phyloP scores from a whole-genome alignment of 1,140 invertebrate species.

The Drosophila eugracilis region DNA sequence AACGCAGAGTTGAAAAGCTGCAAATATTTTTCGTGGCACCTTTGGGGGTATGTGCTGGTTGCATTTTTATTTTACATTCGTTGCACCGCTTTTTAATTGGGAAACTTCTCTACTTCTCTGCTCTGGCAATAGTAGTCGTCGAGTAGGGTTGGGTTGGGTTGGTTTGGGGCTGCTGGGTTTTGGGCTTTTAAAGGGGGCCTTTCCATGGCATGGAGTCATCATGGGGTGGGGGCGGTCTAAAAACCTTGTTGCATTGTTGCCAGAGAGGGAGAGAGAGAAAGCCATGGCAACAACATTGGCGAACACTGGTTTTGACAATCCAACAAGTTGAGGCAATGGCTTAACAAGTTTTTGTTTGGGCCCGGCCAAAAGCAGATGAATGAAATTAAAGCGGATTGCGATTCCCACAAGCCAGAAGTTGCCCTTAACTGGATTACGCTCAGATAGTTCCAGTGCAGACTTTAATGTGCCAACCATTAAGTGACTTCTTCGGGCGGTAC shows the following conservation, averaged over 20 bases:
- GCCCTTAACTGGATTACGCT: conserved; percentile 24
- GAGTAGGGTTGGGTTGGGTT: conserved; percentile 2
- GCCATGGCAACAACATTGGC: conserved; percentile 44
- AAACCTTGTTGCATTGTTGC: conserved; percentile 43
- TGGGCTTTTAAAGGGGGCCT: background rate
- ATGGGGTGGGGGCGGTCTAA: background rate
- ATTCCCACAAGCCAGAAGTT: conserved; percentile 24
- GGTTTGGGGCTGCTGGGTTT: no score
- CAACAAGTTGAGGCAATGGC: conserved; percentile 46
- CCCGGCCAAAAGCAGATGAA: conserved; percentile 31
- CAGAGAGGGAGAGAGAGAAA: no score
- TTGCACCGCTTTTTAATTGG: conserved; percentile 59
- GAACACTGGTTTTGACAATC: conserved; percentile 51
- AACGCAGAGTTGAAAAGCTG: conserved; percentile 27
- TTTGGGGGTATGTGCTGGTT: conserved; percentile 21
- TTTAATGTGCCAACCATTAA: conserved; percentile 11
- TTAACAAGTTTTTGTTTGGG: conserved; percentile 49
- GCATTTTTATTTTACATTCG: conserved; percentile 32
- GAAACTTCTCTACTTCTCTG: conserved; percentile 50
- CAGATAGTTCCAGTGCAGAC: background rate
- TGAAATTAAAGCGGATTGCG: conserved; percentile 35
- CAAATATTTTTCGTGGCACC: conserved; percentile 43
- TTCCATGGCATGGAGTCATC: background rate
- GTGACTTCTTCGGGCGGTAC: conserved; percentile 1
- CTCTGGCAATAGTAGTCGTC: conserved; percentile 12